These are phyloP conservation scores for Gymnothorax reevesii DNA, from an alignment of 2,797 vertebrate genomes.

Conservation along the genomic window DNA sequence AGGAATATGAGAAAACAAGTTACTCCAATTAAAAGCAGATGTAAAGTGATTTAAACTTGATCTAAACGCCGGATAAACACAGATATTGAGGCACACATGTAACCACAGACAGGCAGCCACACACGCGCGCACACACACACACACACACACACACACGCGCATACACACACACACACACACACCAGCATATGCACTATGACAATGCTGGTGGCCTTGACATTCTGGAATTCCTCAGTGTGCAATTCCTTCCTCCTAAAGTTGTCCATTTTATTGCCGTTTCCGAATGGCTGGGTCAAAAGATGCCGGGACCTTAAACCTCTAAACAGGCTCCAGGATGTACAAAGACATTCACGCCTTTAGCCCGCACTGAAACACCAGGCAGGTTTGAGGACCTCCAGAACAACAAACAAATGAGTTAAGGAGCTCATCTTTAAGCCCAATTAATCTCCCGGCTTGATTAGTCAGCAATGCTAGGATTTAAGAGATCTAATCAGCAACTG, in stretches of 20 bases:
- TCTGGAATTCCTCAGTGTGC: background rate
- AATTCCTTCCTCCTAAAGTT: slow-evolving; percentile 15
- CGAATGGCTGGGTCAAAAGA: background rate
- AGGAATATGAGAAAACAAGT: background rate
- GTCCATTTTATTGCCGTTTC: background rate
- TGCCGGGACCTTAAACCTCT: background rate
- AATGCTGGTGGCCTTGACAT: background rate
- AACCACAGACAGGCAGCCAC: background rate
- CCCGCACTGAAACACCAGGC: background rate
- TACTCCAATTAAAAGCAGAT: background rate
- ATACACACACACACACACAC: slow-evolving; percentile 9
- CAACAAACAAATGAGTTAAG: background rate
- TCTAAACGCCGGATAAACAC: background rate
- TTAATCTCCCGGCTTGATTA: background rate
- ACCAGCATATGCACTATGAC: background rate
- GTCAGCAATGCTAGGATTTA: background rate
- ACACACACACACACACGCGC: background rate
- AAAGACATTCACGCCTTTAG: background rate
- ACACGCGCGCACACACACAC: background rate
- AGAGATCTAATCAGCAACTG: background rate
- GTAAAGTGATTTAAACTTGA: background rate
- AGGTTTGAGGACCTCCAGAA: background rate
- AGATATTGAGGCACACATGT: background rate
- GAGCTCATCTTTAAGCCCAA: slow-evolving; percentile 1
- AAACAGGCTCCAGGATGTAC: background rate